Percentiles rank a stretch among this genome's conserved stretches.
Conservation (phyloP, 2,888 invertebrate genomes). For the Drosophila monieri region DNA sequence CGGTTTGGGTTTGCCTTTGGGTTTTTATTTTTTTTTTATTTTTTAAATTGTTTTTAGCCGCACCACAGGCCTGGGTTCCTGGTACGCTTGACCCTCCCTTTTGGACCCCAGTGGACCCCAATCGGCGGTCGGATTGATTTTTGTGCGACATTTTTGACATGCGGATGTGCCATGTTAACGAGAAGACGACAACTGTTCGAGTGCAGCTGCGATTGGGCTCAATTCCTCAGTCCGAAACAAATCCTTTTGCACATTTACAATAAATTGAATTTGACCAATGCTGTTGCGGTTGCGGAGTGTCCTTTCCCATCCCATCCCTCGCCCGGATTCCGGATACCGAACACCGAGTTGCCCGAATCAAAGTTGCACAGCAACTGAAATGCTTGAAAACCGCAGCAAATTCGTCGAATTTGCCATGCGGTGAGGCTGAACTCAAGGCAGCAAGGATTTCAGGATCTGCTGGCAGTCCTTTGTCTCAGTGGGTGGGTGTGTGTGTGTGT, state of each 20-base stretch:
- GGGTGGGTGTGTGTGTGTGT: conserved; percentile 9
- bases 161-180: conserved; percentile 79
- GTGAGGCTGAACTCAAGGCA: conserved; percentile 53
- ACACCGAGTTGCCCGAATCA: conserved; percentile 44
- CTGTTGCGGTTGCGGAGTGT: conserved; percentile 64
- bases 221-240: conserved; percentile 45
- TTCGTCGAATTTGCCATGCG: conserved; percentile 80
- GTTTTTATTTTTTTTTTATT: conserved; percentile 18
- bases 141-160: conserved; percentile 80
- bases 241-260: conserved; percentile 73
- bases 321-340: background rate
- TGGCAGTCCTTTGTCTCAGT: background rate
- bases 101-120: conserved; percentile 37
- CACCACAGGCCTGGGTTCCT: conserved; percentile 19
- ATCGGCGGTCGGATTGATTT: conserved; percentile 59
- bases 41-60: conserved; percentile 1
- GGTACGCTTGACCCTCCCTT: conserved; percentile 32
- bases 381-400: conserved; percentile 76
- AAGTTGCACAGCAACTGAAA: conserved; percentile 65
- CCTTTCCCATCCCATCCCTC: background rate
- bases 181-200: conserved; percentile 37
- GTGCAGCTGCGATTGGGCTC: conserved; percentile 53
- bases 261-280: conserved; percentile 78
- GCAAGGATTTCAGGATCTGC: conserved; percentile 31
- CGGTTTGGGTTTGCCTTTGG: conserved; percentile 39